Percentiles rank a stretch among this genome's conserved stretches.
Evolutionary conservation across 2,797 vertebrate genomes (phyloP).

Genomic region (Peromyscus attwateri): DNA sequence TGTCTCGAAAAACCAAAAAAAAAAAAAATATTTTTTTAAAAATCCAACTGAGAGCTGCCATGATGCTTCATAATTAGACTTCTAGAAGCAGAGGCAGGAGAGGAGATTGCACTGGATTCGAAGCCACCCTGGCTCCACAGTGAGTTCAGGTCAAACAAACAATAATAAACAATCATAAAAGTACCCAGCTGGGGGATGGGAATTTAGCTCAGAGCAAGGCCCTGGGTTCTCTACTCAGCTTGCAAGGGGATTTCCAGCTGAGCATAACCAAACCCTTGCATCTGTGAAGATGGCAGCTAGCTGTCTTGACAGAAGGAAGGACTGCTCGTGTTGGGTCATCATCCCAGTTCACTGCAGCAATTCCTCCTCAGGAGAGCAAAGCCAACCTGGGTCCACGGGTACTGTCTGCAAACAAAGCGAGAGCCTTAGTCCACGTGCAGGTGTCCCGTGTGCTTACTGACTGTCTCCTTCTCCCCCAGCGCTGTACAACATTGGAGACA

Average conservation of each 20-base stretch:
- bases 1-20: background rate
- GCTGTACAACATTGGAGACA: slow-evolving; percentile 99
- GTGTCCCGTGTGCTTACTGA: background rate
- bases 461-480: slow-evolving; percentile 87
- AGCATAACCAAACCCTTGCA: background rate
- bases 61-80: too few species aligned
- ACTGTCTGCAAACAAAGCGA: background rate
- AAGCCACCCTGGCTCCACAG: background rate
- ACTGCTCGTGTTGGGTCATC: slow-evolving; percentile 1
- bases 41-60: background rate
- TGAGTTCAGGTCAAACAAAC: background rate
- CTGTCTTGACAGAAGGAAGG: background rate
- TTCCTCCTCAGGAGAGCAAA: background rate
- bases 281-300: background rate
- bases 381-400: background rate
- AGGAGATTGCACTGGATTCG: background rate
- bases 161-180: background rate
- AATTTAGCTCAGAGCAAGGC: background rate
- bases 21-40: background rate
- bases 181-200: too few species aligned
- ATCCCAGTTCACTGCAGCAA: background rate
- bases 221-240: background rate
- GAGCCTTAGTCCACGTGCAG: background rate
- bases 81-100: background rate
- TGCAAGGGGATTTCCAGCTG: too few species aligned